phyloP scores from a whole-genome alignment of 2,888 invertebrate species.

The Amiota minor region DNA sequence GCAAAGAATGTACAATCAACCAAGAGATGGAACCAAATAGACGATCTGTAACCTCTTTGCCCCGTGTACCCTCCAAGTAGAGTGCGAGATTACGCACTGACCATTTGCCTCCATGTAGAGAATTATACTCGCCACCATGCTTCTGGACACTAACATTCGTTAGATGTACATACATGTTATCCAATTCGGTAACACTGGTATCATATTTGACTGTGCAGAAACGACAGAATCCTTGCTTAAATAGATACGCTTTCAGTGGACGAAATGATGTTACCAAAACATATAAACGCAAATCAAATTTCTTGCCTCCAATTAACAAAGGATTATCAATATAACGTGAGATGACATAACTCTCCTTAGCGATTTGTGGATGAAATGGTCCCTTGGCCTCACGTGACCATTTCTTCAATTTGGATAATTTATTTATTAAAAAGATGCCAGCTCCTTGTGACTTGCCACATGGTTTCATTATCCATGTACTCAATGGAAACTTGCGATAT shows the following conservation, averaged over 20 bases:
- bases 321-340: conserved; percentile 97
- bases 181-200: conserved; percentile 87
- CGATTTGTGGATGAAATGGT: conserved; percentile 87
- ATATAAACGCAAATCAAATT: conserved; percentile 93
- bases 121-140: conserved; percentile 95
- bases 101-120: conserved; percentile 94
- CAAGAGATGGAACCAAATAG: conserved; percentile 92
- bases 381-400: conserved; percentile 92
- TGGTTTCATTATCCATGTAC: conserved; percentile 98
- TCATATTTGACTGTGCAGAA: conserved; percentile 97
- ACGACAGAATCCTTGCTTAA: conserved; percentile 92
- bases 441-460: conserved; percentile 94
- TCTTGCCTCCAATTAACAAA: conserved; percentile 94
- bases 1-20: conserved; percentile 93
- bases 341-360: conserved; percentile 94
- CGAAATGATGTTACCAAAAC: conserved; percentile 94
- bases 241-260: conserved; percentile 93
- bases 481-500: conserved; percentile 92
- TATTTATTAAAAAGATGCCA: conserved; percentile 95
- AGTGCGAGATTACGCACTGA: conserved; percentile 91
- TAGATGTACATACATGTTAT: conserved; percentile 95
- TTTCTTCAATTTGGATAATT: conserved; percentile 91
- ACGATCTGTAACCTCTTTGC: conserved; percentile 89
- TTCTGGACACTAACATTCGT: conserved; percentile 98
- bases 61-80: conserved; percentile 91